A percentile compares a stretch with the other conserved stretches of the same genome.
Conservation (phyloP, 37 sponge, comb jelly and placozoan species). For the Geodia barretti region DNA sequence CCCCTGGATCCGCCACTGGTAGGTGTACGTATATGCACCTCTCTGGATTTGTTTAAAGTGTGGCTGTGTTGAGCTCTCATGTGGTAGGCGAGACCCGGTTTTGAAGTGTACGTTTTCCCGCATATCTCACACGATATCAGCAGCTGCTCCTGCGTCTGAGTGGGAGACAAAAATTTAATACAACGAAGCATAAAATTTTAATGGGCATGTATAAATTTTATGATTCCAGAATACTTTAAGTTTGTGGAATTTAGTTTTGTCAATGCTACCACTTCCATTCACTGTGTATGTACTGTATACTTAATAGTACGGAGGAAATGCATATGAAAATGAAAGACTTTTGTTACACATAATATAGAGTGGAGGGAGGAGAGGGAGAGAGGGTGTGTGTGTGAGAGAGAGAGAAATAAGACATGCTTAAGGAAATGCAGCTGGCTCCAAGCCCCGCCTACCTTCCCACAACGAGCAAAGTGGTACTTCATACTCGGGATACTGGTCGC, state of each 20-base stretch:
- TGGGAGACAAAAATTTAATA: background rate
- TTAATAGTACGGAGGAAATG: too few species aligned
- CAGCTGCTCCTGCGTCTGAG: background rate
- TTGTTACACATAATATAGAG: too few species aligned
- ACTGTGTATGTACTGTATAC: too few species aligned
- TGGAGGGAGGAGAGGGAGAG: background rate
- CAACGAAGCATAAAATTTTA: background rate
- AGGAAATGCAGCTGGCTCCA: background rate
- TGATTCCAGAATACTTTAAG: too few species aligned
- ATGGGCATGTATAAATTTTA: background rate
- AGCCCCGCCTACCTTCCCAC: slow-evolving; percentile 39
- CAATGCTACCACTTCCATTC: too few species aligned
- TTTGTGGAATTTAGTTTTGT: too few species aligned
- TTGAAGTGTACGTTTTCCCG: slow-evolving; percentile 47
- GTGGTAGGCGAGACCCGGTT: slow-evolving; percentile 66
- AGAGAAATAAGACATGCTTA: background rate
- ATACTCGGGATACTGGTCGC: slow-evolving; percentile 42
- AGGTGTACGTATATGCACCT: slow-evolving; percentile 12
- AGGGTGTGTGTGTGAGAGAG: background rate
- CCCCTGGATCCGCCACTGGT: background rate
- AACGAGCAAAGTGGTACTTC: slow-evolving; percentile 68
- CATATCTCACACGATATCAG: slow-evolving; percentile 36
- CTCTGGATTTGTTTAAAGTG: too few species aligned
- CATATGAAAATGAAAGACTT: too few species aligned
- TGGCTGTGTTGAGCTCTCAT: slow-evolving; percentile 21